Conservation (phyloP, 2,797 vertebrate genomes). For the Mastacembelus armatus region DNA sequence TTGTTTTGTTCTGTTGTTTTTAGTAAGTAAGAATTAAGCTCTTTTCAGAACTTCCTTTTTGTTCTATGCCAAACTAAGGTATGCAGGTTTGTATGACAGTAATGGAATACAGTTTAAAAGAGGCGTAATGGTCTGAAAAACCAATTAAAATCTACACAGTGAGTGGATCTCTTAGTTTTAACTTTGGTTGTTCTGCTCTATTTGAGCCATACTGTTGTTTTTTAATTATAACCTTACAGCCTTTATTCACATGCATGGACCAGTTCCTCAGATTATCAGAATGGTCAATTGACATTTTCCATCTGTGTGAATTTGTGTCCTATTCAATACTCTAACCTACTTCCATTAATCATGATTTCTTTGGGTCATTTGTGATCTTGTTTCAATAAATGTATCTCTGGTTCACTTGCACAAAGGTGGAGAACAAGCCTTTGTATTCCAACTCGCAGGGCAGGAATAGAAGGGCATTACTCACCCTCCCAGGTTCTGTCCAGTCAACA, state of each 20-base stretch:
- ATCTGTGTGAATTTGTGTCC: constrained; percentile 5
- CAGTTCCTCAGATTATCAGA: not conserved
- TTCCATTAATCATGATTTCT: constrained; percentile 47
- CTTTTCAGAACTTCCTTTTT: too few species aligned
- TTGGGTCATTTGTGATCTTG: constrained; percentile 28
- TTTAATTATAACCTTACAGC: constrained; percentile 10
- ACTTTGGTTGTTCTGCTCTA: not conserved
- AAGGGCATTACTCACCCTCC: constrained; percentile 53
- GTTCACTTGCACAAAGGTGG: constrained; percentile 34
- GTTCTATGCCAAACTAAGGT: too few species aligned
- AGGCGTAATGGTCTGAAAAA: too few species aligned
- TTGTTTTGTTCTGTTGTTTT: too few species aligned
- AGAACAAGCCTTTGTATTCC: constrained; percentile 30
- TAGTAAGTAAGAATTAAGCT: too few species aligned
- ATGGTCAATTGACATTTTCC: constrained; percentile 8
- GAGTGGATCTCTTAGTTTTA: constrained; percentile 6
- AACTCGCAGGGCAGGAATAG: constrained; percentile 22
- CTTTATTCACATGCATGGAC: not conserved
- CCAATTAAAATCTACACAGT: not conserved
- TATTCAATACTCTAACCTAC: constrained; percentile 1
- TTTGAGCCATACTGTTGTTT: constrained; percentile 6
- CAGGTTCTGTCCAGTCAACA: constrained; percentile 23
- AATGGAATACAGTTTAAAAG: too few species aligned
- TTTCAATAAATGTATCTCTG: constrained; percentile 9
- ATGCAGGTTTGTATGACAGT: too few species aligned